Base-by-base conservation (phyloP, 2,797 vertebrate genomes). In the Miopithecus talapoin region DNA sequence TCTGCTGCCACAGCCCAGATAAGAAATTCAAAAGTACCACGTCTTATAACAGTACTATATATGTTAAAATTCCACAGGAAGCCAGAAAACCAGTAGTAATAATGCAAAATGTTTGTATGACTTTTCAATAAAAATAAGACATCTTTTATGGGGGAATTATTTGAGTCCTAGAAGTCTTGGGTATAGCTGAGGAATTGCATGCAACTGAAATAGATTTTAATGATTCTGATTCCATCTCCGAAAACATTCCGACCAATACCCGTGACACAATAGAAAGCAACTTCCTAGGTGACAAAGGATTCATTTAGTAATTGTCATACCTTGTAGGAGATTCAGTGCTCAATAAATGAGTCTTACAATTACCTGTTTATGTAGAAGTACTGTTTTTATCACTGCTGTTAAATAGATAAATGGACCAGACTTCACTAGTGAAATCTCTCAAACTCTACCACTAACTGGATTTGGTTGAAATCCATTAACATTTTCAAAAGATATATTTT, bases 381-480 rank as follows among this genome's bases (percentile, higher is more conserved):
- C 28, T 89, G 5, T 53, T 92, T 92, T 90, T 59, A 92, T 94
- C 43, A 96, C 50, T 89, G 39, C 14, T 93, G 1, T n/a, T 91
- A 86, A 86, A 86, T 10, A 94, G 48, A 36, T 79, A 89, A 87
- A 50, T 80, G 79, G 17, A 84, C 10, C 24, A 76, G 16, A 91
- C 13, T 76, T 91, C 12, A 91, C 43, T 83, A 86, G 57, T 89
- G 50, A 95, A 92, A 72, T 92, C 8, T 76, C 75, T 94, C 55
- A 89, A 87, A 90, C 41, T 88, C 41, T 94, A 33, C 13, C 28
- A 92, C 9, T 95, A 88, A 90, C 17, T 96, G 70, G 55, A 88
- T 96, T 96, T 92, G 39, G 17, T 94, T 94, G 53, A 87, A 95
- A 85, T 94, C 43, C 22, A 83, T 96, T 95, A 95, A 57, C 50